Base-by-base conservation (phyloP, 2,113 vertebrate species). In the Gobio gobio region DNA sequence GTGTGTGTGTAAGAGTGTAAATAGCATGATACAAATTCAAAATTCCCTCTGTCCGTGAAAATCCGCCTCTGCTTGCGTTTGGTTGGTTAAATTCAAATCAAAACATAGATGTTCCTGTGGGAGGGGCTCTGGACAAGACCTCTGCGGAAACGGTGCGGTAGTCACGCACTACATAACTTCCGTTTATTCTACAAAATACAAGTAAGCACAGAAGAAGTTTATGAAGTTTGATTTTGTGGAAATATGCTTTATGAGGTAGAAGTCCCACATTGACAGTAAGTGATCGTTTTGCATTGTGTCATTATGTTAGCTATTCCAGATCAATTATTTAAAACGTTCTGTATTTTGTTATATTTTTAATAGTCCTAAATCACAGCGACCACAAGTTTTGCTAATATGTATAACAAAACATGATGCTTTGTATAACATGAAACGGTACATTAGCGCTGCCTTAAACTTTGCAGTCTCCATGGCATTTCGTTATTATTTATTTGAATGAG, bases 31-130 rank as follows among this genome's bases (percentile, higher is more conserved):
- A 40, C 10, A 40, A 70, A 58, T 83, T 80, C 45, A 36, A 78
- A 85, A 22, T 49, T 51, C 56, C 58, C 82, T 9, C 73, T 58
- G 10, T 14, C 4, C 26, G 8, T 8, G 1, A 74, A 83, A 83
- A 24, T 5, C 81, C 84, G 24, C 82, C 82, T 54, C 47, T 7
- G 22, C 22, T 5, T 24, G 16, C 16, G 33, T 78, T 66, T 86
- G 84, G 22, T 89, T 89, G 86, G 88, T 43, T 75, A 33, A 80
- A 88, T 89, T 89, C 86, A 88, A 89, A 89, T 73, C 58, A 61
- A 86, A 88, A 87, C 85, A 70, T 43, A 47, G 36, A 24, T n/a
- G 36, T 82, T 66, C 20, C 79, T 24, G 45, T 54, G 79, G 79
- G 79, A 43, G 47, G 58, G 58, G 8, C 36, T 64, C 13, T 24